A percentile compares a stretch with the other conserved stretches of the same genome.
Conservation (phyloP, 1,140 invertebrate species). For the Cyclina sinensis region DNA sequence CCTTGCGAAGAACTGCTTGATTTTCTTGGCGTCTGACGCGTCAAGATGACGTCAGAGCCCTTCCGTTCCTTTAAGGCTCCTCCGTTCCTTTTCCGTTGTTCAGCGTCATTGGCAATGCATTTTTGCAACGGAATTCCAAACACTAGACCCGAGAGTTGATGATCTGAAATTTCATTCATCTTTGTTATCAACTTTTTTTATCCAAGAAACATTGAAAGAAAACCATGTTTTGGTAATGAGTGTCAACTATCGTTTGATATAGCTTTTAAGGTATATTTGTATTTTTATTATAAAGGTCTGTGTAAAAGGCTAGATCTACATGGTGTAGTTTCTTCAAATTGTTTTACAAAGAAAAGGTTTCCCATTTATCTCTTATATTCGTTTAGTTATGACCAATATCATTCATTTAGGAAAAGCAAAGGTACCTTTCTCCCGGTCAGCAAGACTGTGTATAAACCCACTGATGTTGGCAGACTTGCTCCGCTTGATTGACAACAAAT, state of each 20-base stretch:
- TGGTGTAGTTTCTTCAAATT: too few relatives aligned
- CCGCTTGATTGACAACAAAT: conserved; percentile 79
- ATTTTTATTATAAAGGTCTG: too few relatives aligned
- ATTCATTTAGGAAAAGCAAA: too few relatives aligned
- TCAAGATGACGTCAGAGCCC: conserved; percentile 73
- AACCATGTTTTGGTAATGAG: too few relatives aligned
- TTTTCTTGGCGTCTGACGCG: conserved; percentile 76
- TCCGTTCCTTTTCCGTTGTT: conserved; percentile 87
- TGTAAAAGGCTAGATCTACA: too few relatives aligned
- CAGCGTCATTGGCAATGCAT: conserved; percentile 93
- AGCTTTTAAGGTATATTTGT: too few relatives aligned
- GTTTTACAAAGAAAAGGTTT: too few relatives aligned
- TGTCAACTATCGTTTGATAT: too few relatives aligned
- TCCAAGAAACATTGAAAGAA: too few relatives aligned
- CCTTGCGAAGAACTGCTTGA: conserved; percentile 84
- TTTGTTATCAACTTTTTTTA: too few relatives aligned
- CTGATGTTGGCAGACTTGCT: conserved; percentile 80
- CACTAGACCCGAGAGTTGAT: conserved; percentile 88
- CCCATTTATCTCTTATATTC: too few relatives aligned
- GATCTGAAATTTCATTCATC: conserved; percentile 14
- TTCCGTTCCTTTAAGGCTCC: conserved; percentile 67
- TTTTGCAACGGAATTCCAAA: conserved; percentile 94
- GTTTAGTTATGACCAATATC: too few relatives aligned
- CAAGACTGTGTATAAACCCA: conserved; percentile 78
- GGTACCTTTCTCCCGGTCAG: conserved; percentile 79